These are phyloP conservation scores for Fragum fragum DNA, from an alignment of 2,888 invertebrate species.

Conservation along the genomic window DNA sequence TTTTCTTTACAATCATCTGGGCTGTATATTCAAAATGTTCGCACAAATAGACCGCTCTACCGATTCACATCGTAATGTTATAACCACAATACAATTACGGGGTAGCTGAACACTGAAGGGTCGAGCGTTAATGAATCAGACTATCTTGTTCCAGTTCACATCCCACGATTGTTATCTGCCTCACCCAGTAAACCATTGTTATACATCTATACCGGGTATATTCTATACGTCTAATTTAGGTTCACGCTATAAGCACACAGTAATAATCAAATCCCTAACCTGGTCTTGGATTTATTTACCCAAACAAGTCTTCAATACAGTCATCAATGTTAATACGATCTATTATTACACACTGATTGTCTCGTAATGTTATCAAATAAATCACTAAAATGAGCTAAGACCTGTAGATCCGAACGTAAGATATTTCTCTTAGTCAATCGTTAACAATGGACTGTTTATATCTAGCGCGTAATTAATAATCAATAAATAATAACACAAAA, in stretches of 20 bases:
- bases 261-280: background rate
- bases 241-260: slow-evolving; percentile 19
- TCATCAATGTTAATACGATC: slow-evolving; percentile 4
- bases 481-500: background rate
- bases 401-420: slow-evolving; percentile 9
- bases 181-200: slow-evolving; percentile 1
- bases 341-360: slow-evolving; percentile 15
- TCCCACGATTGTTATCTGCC: slow-evolving; percentile 23
- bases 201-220: slow-evolving; percentile 6
- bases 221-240: background rate
- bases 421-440: background rate
- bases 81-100: slow-evolving; percentile 23
- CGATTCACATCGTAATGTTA: slow-evolving; percentile 19
- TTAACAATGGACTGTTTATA: background rate
- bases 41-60: background rate
- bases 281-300: background rate
- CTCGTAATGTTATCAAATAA: slow-evolving; percentile 14
- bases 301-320: slow-evolving; percentile 1
- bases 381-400: slow-evolving; percentile 2
- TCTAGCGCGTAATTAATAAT: background rate
- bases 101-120: slow-evolving; percentile 1
- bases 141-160: slow-evolving; percentile 19
- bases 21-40: background rate
- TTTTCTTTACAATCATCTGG: slow-evolving; percentile 14
- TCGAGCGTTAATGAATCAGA: slow-evolving; percentile 11